Evolutionary conservation across 2,888 invertebrate genomes (phyloP).

Genomic region (Brachyptera risi): DNA sequence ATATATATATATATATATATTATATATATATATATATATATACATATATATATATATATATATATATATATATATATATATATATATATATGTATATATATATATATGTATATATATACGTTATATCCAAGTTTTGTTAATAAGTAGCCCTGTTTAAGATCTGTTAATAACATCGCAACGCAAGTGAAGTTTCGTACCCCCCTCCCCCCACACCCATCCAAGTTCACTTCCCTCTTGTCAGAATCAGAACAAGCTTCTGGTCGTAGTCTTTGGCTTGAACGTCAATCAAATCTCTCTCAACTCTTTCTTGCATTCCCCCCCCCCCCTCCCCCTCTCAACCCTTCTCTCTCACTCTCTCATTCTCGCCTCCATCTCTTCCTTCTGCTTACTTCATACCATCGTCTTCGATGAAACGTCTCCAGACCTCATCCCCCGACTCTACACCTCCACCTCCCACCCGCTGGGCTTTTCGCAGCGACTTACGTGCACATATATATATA

Average conservation of each 20-base stretch:
- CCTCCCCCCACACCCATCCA: too few species aligned
- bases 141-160: slow-evolving; percentile 17
- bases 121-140: too few species aligned
- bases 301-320: not conserved
- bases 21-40: too few species aligned
- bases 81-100: too few species aligned
- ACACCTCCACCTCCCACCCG: not conserved
- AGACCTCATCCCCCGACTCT: slow-evolving; percentile 6
- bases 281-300: slow-evolving; percentile 10
- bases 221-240: slow-evolving; percentile 12
- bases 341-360: not conserved
- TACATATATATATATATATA: too few species aligned
- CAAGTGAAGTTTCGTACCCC: not conserved
- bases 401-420: not conserved
- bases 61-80: too few species aligned
- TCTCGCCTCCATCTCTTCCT: not conserved
- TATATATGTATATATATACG: too few species aligned
- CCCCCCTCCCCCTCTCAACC: not conserved
- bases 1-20: too few species aligned
- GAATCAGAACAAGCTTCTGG: slow-evolving; percentile 8
- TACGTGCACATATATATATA: too few species aligned
- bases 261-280: slow-evolving; percentile 2
- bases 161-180: slow-evolving; percentile 15
- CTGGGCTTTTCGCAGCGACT: too few species aligned
- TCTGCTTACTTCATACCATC: not conserved